Base-by-base conservation (phyloP, 2,113 vertebrate species). In the Alces alces region DNA sequence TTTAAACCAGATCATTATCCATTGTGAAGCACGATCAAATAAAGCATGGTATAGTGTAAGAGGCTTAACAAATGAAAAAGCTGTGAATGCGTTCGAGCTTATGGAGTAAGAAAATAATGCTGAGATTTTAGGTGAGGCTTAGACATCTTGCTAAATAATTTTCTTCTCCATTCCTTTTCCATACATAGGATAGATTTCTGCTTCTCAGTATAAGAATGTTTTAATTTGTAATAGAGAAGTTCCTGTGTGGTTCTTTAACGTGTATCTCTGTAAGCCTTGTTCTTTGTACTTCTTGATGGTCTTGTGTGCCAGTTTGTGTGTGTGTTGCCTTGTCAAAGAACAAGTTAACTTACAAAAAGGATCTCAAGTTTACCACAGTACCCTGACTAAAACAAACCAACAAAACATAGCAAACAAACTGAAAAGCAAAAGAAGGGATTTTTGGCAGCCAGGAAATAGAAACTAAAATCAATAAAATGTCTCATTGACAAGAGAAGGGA, bases 401-500 rank as follows among this genome's bases (percentile, higher is more conserved):
- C 76, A 73, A 86, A 27, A n/a, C 25, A 76, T 7, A 8, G 3
- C 58, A 84, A 58, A 87, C 45, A 93, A 25, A 52, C 84, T 27
- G 66, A 54, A 52, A 76, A 91, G 79, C 4, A 64, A 60, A 45
- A 52, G 19, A 86, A 7, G 13, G 14, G 1, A 6, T 64, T 84
- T 90, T 94, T 95, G 84, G n/a, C 13, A 80, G 73, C 25, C 12
- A 88, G 39, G 85, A 96, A 94, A 58, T 47, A 82, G 58, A 88
- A 97, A 95, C 30, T 91, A 78, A 86, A 58, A 86, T 66, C 19
- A 88, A 7, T 89, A 96, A 93, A 89, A 47, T 19, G 11, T 88
- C 60, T 91, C 11, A 58, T 17, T 89, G 16, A 73, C 57, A 7
- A 55, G 82, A 76, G 9, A 33, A 30, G 52, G 27, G 57, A 97